Conservation (phyloP, 2,888 invertebrate genomes). For the Drosophila picticornis region DNA sequence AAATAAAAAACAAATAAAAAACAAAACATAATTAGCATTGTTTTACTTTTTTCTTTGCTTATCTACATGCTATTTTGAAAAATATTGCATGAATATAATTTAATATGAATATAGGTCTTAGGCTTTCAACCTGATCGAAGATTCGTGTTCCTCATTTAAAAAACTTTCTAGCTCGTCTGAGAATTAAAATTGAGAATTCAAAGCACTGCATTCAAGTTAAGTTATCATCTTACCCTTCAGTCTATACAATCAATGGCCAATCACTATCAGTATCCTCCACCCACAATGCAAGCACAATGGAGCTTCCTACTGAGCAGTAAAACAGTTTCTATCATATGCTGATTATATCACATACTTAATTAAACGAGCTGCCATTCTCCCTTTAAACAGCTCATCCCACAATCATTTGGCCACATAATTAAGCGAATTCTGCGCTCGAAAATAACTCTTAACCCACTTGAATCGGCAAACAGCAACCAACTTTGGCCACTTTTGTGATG, state of each 20-base stretch:
- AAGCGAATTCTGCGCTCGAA: slow-evolving; percentile 35
- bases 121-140: neutral
- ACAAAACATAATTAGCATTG: fast-evolving
- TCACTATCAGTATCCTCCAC: neutral
- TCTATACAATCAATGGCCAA: neutral
- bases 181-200: neutral
- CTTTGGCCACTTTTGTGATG: slow-evolving; percentile 38
- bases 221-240: neutral
- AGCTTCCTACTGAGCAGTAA: neutral
- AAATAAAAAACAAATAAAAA: too few relatives aligned
- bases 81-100: neutral
- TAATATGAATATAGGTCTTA: neutral
- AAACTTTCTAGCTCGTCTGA: neutral
- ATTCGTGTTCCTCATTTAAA: neutral
- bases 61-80: neutral
- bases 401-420: slow-evolving; percentile 50
- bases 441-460: slow-evolving; percentile 29
- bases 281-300: neutral
- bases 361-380: slow-evolving; percentile 8
- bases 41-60: neutral
- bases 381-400: slow-evolving; percentile 1
- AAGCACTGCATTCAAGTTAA: neutral
- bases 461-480: slow-evolving; percentile 10
- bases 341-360: slow-evolving; percentile 16
- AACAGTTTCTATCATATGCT: neutral